These are phyloP conservation scores for Ormyrus labotus DNA, from an alignment of 2,888 invertebrate genomes.

Conservation along the genomic window DNA sequence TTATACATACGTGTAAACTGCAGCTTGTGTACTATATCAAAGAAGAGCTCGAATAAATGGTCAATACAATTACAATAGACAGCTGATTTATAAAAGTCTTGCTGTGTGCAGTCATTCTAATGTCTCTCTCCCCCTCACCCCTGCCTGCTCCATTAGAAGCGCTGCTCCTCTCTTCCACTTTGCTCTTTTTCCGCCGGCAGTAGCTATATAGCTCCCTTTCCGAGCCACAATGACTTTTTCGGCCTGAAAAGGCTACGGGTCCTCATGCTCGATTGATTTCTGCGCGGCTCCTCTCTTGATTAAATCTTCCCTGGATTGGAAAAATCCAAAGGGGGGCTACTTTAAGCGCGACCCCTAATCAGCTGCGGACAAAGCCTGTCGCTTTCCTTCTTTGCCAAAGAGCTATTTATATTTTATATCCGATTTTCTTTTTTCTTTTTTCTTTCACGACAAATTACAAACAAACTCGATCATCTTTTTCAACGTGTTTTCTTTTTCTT, in stretches of 20 bases:
- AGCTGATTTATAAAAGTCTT: not conserved
- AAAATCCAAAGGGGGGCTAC: slow-evolving; percentile 48
- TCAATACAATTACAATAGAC: slow-evolving; percentile 58
- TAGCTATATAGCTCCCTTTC: not conserved
- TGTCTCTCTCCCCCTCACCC: not conserved
- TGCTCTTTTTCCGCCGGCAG: slow-evolving; percentile 16
- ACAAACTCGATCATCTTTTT: too few species aligned
- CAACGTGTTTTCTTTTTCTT: too few species aligned
- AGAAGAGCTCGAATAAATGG: slow-evolving; percentile 56
- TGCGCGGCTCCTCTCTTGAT: slow-evolving; percentile 50
- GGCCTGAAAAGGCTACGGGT: slow-evolving; percentile 26
- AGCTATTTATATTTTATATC: too few species aligned
- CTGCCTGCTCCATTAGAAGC: slow-evolving; percentile 27
- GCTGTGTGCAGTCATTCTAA: slow-evolving; percentile 50
- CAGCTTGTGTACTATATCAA: slow-evolving; percentile 58
- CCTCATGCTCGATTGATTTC: slow-evolving; percentile 57
- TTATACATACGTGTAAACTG: slow-evolving; percentile 74
- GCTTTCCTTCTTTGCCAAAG: not conserved
- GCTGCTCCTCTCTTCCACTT: slow-evolving; percentile 19
- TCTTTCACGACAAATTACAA: not conserved
- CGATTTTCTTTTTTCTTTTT: not conserved
- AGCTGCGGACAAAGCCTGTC: slow-evolving; percentile 34
- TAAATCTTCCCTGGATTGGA: slow-evolving; percentile 58
- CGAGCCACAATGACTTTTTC: slow-evolving; percentile 56
- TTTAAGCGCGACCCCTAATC: slow-evolving; percentile 48